Conservation (phyloP, 2,797 vertebrate species). For the Mustela erminea region DNA sequence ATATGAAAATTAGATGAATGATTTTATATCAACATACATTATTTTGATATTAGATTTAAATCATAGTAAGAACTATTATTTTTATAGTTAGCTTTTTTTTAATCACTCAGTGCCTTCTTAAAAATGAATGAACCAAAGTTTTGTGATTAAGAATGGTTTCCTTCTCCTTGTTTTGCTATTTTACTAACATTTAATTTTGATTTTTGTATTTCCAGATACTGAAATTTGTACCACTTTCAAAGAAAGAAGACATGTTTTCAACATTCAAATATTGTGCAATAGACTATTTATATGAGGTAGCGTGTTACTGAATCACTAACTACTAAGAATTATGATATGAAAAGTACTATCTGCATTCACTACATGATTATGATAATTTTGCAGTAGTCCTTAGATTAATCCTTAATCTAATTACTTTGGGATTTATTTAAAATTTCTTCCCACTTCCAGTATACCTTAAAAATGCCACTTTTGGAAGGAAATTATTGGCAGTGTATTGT, state of each 20-base stretch:
- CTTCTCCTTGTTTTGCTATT: slow-evolving; percentile 21
- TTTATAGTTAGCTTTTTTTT: slow-evolving; percentile 13
- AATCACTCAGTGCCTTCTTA: slow-evolving; percentile 45
- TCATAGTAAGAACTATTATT: slow-evolving; percentile 44
- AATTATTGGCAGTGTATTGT: neutral
- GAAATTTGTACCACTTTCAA: slow-evolving; percentile 69
- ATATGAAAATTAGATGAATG: slow-evolving; percentile 10
- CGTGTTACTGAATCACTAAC: slow-evolving; percentile 62
- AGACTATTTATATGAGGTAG: slow-evolving; percentile 90
- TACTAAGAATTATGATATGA: slow-evolving; percentile 45
- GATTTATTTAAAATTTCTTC: slow-evolving; percentile 65
- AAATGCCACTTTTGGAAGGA: slow-evolving; percentile 25
- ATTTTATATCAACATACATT: slow-evolving; percentile 18
- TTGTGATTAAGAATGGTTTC: slow-evolving; percentile 62
- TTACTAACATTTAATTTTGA: slow-evolving; percentile 57
- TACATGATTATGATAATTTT: slow-evolving; percentile 55
- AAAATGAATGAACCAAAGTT: slow-evolving; percentile 28
- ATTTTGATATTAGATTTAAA: slow-evolving; percentile 59
- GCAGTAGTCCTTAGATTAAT: slow-evolving; percentile 30
- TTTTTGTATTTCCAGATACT: slow-evolving; percentile 74
- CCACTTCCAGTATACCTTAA: slow-evolving; percentile 23
- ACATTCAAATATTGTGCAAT: slow-evolving; percentile 87
- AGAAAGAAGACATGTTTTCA: slow-evolving; percentile 86
- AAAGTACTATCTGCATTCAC: slow-evolving; percentile 47
- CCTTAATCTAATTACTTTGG: slow-evolving; percentile 45